Base-by-base conservation (phyloP, 2,797 vertebrate species). In the Iguana delicatissima region DNA sequence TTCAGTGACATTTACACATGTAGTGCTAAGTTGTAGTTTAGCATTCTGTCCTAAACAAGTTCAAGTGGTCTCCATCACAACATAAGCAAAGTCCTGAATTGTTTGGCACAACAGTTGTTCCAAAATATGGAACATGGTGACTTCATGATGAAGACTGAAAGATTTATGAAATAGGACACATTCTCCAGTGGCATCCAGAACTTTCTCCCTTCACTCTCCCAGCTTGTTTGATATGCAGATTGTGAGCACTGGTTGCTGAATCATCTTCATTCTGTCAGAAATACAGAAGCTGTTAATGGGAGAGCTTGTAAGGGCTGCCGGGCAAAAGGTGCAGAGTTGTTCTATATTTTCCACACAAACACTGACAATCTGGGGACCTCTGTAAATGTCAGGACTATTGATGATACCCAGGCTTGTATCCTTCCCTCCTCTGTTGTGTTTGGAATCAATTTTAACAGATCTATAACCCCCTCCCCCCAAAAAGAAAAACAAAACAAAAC, bases 371-470 rank as follows among this genome's bases (percentile, higher is more conserved):
- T 38, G 32, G 46, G 32, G 74, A n/a, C 24, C 29, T 79, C n/a
- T 80, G 80, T 4, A 88, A 72, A 90, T 80, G 85, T 92, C 89
- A 90, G 89, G 88, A 91, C 59, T 88, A 89, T 89, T 90, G 92
- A 93, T 46, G 64, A 62, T 46, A 32, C 91, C 91, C 82, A 86
- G 88, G 84, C 52, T 91, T 77, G 76, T 46, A 46, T 46, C 89
- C 29, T 26, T 22, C 57, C 32, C 32, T 16, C 32, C n/a, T 7
- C 50, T 80, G 91, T 93, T 90, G 93, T 91, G 74, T 87, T 93
- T 87, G 59, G 72, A 88, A 91, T 90, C 55, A 79, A 93, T 96
- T 95, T 94, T 95, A 93, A 80, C 84, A 91, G 83, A 46, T 91
- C 86, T 92, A 92, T n/a, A 55, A 83, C 77, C 42, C 4, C 42